Evolutionary conservation across 2,797 vertebrate species (phyloP), one percentile per base, ranked within the genome.

Genomic region (Smutsia gigantea): DNA sequence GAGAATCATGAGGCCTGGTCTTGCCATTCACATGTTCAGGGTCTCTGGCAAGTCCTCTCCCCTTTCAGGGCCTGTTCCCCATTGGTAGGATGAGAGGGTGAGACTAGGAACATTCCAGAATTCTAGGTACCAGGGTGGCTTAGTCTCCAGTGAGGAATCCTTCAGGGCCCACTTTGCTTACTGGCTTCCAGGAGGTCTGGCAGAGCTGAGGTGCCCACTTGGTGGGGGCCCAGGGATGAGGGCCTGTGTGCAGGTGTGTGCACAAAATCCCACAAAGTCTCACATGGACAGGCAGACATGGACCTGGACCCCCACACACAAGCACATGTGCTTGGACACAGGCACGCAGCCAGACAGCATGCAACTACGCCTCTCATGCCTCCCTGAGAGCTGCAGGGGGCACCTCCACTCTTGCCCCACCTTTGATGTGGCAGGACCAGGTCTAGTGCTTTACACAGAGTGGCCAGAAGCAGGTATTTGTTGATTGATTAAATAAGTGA

Each of bases 171-270:
- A 97, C 87, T 63, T 88, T 92, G 96, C 77, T 98, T 90, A 94
- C 98, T 96, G 98, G 98, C 98, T 84, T 49, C 21, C 98, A 95
- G 97, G 68, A 93, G 98, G 98, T 98, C 98, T 98, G 98, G 98
- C 88, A 94, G 75, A 71, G 97, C 97, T 98, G 97, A 97, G 86
- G 96, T 97, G 95, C 98, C 98, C 97, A 97, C 98, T 98, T 81
- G 46, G 46, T 46, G 46, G 46, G 46, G 46, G 46, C 46, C 46
- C 9, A 46, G 46, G 9, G 46, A 46, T 46, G 46, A 46, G 46
- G 87, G 94, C 92, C 93, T 98, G 99, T 99, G 98, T 46, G 11
- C 46, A 46, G 46, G 46, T 46, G 46, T 92, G 96, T 66, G 37
- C 49, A 18, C 63, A 81, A 14, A 25, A 8, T 57, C 71, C 19